Evolutionary conservation across 2,797 vertebrate genomes (phyloP).

Genomic region (Leuciscus waleckii): DNA sequence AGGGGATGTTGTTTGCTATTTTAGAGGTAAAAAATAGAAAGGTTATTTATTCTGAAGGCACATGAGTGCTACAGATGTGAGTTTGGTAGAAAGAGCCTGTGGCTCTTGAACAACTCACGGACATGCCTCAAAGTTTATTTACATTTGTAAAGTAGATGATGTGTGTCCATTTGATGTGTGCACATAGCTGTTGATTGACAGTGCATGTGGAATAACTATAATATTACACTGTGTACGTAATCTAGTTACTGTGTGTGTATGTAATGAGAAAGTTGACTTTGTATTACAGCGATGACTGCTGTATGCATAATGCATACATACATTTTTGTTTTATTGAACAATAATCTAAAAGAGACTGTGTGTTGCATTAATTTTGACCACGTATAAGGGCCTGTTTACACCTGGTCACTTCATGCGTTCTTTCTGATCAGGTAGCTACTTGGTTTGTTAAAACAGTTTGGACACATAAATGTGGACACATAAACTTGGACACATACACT

Average conservation of each 20-base stretch:
- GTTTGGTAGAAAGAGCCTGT: constrained; percentile 31
- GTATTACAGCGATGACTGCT: constrained; percentile 19
- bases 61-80: constrained; percentile 65
- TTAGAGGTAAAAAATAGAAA: constrained; percentile 49
- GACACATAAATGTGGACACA: too few species aligned
- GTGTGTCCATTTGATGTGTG: constrained; percentile 30
- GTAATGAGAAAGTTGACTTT: constrained; percentile 39
- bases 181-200: constrained; percentile 52
- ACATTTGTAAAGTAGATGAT: constrained; percentile 45
- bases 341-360: not conserved
- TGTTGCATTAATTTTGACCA: not conserved
- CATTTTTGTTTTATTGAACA: not conserved
- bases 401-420: not conserved
- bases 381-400: not conserved
- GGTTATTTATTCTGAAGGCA: constrained; percentile 50
- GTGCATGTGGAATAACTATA: not conserved
- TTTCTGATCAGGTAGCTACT: not conserved
- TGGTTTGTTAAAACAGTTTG: not conserved
- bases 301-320: not conserved
- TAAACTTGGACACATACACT: too few species aligned
- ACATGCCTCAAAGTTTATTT: constrained; percentile 57
- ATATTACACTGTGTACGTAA: constrained; percentile 31
- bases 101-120: constrained; percentile 18
- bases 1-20: constrained; percentile 52
- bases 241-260: constrained; percentile 3